Conservation (phyloP, 1,140 invertebrate genomes). For the Eupristina koningsbergeri region DNA sequence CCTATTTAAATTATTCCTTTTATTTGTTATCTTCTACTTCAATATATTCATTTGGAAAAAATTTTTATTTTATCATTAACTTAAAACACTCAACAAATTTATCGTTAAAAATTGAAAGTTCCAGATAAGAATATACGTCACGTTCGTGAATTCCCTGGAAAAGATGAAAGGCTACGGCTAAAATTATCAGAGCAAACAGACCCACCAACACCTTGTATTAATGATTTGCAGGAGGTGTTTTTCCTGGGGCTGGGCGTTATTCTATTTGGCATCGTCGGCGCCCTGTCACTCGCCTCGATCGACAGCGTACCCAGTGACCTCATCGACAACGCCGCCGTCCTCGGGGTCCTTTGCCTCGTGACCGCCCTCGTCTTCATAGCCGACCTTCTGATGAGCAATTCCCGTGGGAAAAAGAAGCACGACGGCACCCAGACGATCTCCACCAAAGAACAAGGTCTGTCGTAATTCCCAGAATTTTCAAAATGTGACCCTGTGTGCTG, state of each 20-base stretch:
- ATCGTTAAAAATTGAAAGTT: no score
- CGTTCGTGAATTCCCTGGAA: background rate
- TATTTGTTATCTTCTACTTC: no score
- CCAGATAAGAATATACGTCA: no score
- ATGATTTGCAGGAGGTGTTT: constrained; percentile 74
- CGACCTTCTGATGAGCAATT: constrained; percentile 71
- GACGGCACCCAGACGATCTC: constrained; percentile 58
- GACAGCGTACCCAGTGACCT: constrained; percentile 80
- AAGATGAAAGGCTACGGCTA: background rate
- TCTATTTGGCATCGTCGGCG: constrained; percentile 80
- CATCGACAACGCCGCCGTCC: constrained; percentile 80
- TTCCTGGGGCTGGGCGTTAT: constrained; percentile 79
- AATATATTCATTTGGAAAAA: no score
- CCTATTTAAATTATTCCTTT: no score
- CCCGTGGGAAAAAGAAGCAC: constrained; percentile 53
- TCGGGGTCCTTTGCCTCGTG: constrained; percentile 79
- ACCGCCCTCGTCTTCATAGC: constrained; percentile 80
- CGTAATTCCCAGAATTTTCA: constrained; percentile 13
- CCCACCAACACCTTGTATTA: no score
- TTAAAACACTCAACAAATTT: no score
- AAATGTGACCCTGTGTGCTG: background rate
- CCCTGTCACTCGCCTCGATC: constrained; percentile 79
- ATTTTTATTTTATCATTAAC: no score
- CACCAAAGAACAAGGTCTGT: constrained; percentile 62
- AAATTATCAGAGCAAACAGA: background rate